Base-by-base conservation (phyloP, 2,888 invertebrate genomes). In the Ganaspis brasiliensis region DNA sequence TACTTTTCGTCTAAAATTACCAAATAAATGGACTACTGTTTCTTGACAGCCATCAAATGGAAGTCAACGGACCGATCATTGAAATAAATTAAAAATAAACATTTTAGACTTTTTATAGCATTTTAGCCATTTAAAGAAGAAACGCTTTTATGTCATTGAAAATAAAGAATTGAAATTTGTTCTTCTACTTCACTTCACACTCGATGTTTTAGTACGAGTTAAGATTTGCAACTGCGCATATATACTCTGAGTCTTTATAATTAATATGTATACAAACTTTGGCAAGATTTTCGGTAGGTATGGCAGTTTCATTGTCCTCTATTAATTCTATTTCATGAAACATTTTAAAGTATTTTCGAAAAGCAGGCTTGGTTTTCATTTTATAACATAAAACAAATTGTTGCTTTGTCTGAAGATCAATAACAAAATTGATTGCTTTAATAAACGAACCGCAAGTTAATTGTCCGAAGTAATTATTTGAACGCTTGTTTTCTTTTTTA, bases 381-480 rank as follows among this genome's bases (percentile, higher is more conserved):
- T 45, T 45, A 45, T 45, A 14, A 45, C 12, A 45, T 45, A 45
- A 5, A 45, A 45, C 45, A 45, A 14, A 45, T 5, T 45, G 45
- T 45, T 45, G 10, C 10, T 45, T 45, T 10, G 45, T 4, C 31
- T 31, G 3, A 4, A 31, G 6, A 31, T 31, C 31, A 4, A 31
- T 31, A 6, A 31, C 6, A 63, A 76, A 76, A 12, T 59, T 45
- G 6, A 26, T 1, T 35, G 59, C 59, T 55, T 55, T 63, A 14
- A 52, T 19, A 61, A 52, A 61, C 5, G 6, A 14, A 10, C 12
- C 16, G 26, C 61, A 8, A 40, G 4, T 4, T 1, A 63, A n/a
- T 6, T 59, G n/a, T 9, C 16, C 24, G 37, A 31, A 70, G 0
- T 49, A 24, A 52, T 71, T 70, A 35, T 73, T 24, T 0, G 73